Evolutionary conservation across 2,797 vertebrate genomes (phyloP), one percentile per base, ranked within the genome.

Genomic region (Cygnus olor): DNA sequence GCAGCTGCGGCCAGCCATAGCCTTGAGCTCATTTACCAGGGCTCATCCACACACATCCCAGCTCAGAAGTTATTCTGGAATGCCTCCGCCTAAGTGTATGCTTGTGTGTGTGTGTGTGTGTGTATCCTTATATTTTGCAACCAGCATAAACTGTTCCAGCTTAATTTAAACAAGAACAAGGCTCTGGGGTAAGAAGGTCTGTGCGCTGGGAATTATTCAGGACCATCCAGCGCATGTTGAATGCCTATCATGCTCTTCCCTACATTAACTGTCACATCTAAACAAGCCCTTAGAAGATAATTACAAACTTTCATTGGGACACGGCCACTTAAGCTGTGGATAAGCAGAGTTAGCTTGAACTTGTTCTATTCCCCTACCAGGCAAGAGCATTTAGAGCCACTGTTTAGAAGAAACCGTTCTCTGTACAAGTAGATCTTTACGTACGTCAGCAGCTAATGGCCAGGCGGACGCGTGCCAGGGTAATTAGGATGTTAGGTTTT

Each of bases 341-440:
- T 92, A 85, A 91, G 73, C 65, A 88, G 74, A 89, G n/a, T 57
- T 69, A 65, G 45, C 58, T 86, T 80, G 21, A 95, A 64, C 7
- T 74, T 61, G 22, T 14, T 57, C 45, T 64, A 0, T 68, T 88
- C 80, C 76, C 45, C 65, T 53, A 70, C 60, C 13, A 60, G 72
- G 4, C 44, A 85, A 56, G 64, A 84, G 58, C 21, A 32, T 64
- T 87, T 92, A 71, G 56, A 77, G 32, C 64, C 51, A 14, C 58
- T 49, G 42, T 89, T 95, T 73, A 78, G 57, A 80, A 11, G 12
- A 85, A 93, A 79, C 34, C 9, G 88, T 57, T 53, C 21, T 25
- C 0, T 4, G n/a, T 42, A 7, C 3, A 32, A 38, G 28, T 70
- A 64, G 20, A n/a, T 69, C 34, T 85, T 70, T 27, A 30, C 7